Percentiles rank a stretch among this genome's conserved stretches.
phyloP scores from a whole-genome alignment of 2,113 vertebrate genomes.

The Chionodraco myersi region DNA sequence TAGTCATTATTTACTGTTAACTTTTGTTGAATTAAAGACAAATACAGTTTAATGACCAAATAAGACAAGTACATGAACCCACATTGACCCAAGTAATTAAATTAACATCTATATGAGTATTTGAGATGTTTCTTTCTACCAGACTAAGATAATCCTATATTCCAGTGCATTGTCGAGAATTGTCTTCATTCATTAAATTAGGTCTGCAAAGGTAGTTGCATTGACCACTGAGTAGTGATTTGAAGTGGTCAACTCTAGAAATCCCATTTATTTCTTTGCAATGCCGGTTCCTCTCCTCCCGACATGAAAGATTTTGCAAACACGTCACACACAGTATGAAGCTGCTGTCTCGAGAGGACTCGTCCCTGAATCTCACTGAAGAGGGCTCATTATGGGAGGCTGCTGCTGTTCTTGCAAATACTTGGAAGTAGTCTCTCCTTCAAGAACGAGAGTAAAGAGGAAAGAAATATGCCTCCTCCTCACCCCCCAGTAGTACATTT shows the following conservation, averaged over 20 bases:
- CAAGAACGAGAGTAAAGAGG: conserved; percentile 39
- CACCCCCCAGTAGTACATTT: conserved; percentile 26
- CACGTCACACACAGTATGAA: conserved; percentile 8
- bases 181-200: not conserved
- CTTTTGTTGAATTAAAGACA: no score
- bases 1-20: no score
- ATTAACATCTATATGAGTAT: no score
- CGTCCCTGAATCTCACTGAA: conserved; percentile 26
- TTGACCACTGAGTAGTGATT: conserved; percentile 3
- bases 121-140: no score
- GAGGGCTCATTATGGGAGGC: conserved; percentile 32
- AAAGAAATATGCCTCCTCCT: conserved; percentile 5
- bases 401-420: conserved; percentile 36
- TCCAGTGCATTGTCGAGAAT: no score
- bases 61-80: no score
- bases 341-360: not conserved
- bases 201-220: conserved; percentile 11
- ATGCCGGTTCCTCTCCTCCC: conserved; percentile 19
- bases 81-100: no score
- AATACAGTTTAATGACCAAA: no score
- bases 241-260: conserved; percentile 24
- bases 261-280: conserved; percentile 21
- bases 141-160: no score
- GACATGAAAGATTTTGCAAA: conserved; percentile 25
- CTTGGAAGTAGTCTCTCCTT: conserved; percentile 25